phyloP scores from a whole-genome alignment of 2,888 invertebrate genomes.

The Lasioglossum villosulum region DNA sequence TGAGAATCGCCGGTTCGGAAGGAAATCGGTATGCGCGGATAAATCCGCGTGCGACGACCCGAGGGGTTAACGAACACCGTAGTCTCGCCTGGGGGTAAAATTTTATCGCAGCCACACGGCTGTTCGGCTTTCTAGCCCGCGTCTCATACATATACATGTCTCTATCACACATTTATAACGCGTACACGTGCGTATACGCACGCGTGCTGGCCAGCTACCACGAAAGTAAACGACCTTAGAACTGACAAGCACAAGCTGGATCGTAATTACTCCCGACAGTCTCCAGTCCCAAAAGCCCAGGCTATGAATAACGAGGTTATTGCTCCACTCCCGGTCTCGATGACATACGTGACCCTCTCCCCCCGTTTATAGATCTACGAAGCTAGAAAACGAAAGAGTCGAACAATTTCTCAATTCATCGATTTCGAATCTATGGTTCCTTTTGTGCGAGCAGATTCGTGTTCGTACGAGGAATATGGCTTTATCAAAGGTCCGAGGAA shows the following conservation, averaged over 20 bases:
- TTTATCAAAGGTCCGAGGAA: background rate
- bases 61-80: constrained; percentile 54
- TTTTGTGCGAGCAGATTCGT: background rate
- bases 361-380: background rate
- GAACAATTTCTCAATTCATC: background rate
- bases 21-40: constrained; percentile 12
- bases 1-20: background rate
- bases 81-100: constrained; percentile 47
- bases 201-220: background rate
- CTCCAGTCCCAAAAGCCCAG: constrained; percentile 26
- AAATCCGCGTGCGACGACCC: constrained; percentile 25
- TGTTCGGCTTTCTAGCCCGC: constrained; percentile 24
- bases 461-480: background rate
- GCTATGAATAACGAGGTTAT: constrained; percentile 54
- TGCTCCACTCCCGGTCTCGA: constrained; percentile 14
- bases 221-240: constrained; percentile 60
- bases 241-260: constrained; percentile 33
- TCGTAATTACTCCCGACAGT: constrained; percentile 41
- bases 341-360: background rate
- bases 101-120: constrained; percentile 25
- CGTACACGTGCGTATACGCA: background rate
- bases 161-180: background rate
- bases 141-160: background rate
- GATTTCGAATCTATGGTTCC: background rate
- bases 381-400: background rate